phyloP scores from a whole-genome alignment of 2,113 vertebrate genomes.

The Beaufortia kweichowensis region DNA sequence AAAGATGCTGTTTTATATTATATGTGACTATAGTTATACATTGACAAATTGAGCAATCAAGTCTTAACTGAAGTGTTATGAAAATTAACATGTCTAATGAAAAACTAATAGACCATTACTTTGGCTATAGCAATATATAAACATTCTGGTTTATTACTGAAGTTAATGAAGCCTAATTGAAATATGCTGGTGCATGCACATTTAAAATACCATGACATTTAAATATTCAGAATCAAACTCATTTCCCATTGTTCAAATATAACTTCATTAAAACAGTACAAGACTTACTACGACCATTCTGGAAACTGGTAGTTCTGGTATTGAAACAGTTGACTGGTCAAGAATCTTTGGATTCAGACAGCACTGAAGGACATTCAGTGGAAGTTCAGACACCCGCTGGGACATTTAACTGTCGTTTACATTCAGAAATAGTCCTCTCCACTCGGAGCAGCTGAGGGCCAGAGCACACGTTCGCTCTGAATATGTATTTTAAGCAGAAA shows the following conservation, averaged over 20 bases:
- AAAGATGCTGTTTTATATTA: slow-evolving; percentile 11
- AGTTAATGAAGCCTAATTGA: slow-evolving; percentile 46
- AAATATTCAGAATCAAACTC: slow-evolving; percentile 43
- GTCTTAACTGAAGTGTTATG: slow-evolving; percentile 22
- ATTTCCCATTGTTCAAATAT: slow-evolving; percentile 36
- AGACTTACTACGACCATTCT: background rate
- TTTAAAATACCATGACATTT: slow-evolving; percentile 55
- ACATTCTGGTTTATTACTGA: slow-evolving; percentile 41
- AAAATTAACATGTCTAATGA: slow-evolving; percentile 40
- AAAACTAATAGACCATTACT: slow-evolving; percentile 49
- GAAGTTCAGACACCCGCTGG: slow-evolving; percentile 18
- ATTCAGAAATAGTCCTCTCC: slow-evolving; percentile 42
- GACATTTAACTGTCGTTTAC: slow-evolving; percentile 41
- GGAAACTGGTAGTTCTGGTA: slow-evolving; percentile 2
- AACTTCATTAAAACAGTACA: slow-evolving; percentile 35
- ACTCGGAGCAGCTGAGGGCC: slow-evolving; percentile 18
- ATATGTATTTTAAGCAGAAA: slow-evolving; percentile 40
- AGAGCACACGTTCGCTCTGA: slow-evolving; percentile 10
- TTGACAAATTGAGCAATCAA: slow-evolving; percentile 36
- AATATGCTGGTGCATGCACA: slow-evolving; percentile 52
- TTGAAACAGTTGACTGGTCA: background rate
- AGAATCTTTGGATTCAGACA: background rate
- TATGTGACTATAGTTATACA: slow-evolving; percentile 12
- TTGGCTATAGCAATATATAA: slow-evolving; percentile 37
- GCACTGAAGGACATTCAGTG: slow-evolving; percentile 8